Base-by-base conservation (phyloP, 2,888 invertebrate genomes). In the Panzeria rudis region DNA sequence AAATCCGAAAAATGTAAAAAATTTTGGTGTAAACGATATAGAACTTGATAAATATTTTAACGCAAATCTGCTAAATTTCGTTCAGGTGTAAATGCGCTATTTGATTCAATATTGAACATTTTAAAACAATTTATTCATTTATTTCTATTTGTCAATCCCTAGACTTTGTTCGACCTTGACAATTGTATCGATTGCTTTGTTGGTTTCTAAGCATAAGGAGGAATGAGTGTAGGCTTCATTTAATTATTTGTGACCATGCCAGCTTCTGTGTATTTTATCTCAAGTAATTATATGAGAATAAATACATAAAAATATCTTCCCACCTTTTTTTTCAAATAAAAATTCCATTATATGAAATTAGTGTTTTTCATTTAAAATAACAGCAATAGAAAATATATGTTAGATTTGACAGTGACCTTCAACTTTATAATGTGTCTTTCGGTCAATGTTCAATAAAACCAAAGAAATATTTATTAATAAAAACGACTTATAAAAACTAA, bases 341-440 rank as follows among this genome's bases (percentile, higher is more conserved):
- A 38, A 29, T 9, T 35, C 35, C 2, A 29, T 35, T 3, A 9
- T 35, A 9, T 35, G 3, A 41, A 11, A 41, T 15, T n/a, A n/a
- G 15, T n/a, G 6, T 44, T n/a, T n/a, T 44, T 0, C 44, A 44
- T 44, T 44, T n/a, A n/a, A 44, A 15, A 44, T 11, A 41, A 41
- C 41, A n/a, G 3, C 15, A 44, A 44, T 44, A 11, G 44, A 3
- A 50, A 11, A 20, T 20, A 11, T 50, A 20, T 50, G 9, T 20
- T 20, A 20, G 9, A 82, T 35, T 76, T 76, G 76, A 17, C 54
- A 76, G 47, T 82, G 82, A 71, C 82, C 76, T 82, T 82, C 82
- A 76, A 47, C n/a, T 62, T 41, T 62, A 8, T 7, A 41, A 2
- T n/a, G 23, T 44, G 17, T 61, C 47, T 23, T 23, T 35, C 61